phyloP scores from a whole-genome alignment of 2,113 vertebrate genomes.

The Girardinichthys multiradiatus region DNA sequence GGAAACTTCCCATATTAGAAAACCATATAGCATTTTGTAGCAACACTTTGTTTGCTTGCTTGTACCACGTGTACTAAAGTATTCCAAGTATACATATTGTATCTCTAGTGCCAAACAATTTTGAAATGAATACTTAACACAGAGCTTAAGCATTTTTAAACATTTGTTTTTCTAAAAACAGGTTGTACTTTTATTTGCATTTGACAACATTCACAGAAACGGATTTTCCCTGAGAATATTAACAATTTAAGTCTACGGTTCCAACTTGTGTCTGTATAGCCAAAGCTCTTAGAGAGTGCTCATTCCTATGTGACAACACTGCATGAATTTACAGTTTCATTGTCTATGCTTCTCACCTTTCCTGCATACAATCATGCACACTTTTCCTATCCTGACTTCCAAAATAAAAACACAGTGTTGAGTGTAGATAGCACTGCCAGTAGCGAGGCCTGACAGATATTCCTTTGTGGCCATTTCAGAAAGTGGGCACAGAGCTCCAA shows the following conservation, averaged over 20 bases:
- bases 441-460: slow-evolving; percentile 77
- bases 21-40: no score
- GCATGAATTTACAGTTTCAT: slow-evolving; percentile 40
- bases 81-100: background rate
- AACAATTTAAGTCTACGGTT: slow-evolving; percentile 31
- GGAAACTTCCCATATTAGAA: no score
- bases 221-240: slow-evolving; percentile 8
- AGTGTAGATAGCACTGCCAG: slow-evolving; percentile 57
- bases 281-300: slow-evolving; percentile 22
- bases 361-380: slow-evolving; percentile 20
- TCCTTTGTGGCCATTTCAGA: slow-evolving; percentile 73
- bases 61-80: background rate
- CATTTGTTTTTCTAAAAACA: background rate
- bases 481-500: slow-evolving; percentile 66
- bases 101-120: slow-evolving; percentile 6
- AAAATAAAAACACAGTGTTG: slow-evolving; percentile 39
- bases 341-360: slow-evolving; percentile 19
- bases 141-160: slow-evolving; percentile 25
- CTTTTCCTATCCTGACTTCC: slow-evolving; percentile 47
- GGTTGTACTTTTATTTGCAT: background rate
- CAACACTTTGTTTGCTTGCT: no score
- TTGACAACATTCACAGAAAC: background rate
- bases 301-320: slow-evolving; percentile 36
- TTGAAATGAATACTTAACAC: slow-evolving; percentile 28
- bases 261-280: slow-evolving; percentile 21